Percentiles rank a stretch among this genome's conserved stretches.
phyloP scores from a whole-genome alignment of 2,888 invertebrate genomes.

The Xanthorhoe spadicearia region DNA sequence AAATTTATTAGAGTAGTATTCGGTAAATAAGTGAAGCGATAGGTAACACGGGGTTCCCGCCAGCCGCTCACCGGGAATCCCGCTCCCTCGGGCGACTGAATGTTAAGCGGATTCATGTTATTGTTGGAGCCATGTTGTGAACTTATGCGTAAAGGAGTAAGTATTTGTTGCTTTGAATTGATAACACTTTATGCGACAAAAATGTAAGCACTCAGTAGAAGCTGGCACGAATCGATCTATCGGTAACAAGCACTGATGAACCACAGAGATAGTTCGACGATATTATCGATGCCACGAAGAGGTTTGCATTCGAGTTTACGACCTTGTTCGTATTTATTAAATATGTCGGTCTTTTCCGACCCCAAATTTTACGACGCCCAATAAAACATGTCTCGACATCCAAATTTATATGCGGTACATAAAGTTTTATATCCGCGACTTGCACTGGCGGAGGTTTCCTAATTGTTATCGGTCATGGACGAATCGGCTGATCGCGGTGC shows the following conservation, averaged over 20 bases:
- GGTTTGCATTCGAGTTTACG: constrained; percentile 80
- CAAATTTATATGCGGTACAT: constrained; percentile 83
- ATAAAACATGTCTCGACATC: constrained; percentile 85
- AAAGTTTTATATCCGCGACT: constrained; percentile 83
- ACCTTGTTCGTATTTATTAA: constrained; percentile 84
- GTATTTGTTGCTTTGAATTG: constrained; percentile 40
- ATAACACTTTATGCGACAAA: constrained; percentile 27
- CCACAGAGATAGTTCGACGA: constrained; percentile 71
- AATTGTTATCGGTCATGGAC: constrained; percentile 83
- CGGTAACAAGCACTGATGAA: constrained; percentile 50
- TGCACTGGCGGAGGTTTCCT: constrained; percentile 77
- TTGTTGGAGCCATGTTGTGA: constrained; percentile 67
- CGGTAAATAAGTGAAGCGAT: constrained; percentile 72
- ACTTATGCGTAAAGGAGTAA: constrained; percentile 53
- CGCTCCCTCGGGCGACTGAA: constrained; percentile 60
- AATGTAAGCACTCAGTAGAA: constrained; percentile 22
- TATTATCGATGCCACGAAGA: constrained; percentile 78
- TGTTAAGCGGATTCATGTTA: constrained; percentile 70
- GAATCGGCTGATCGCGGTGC: constrained; percentile 53
- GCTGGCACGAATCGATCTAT: constrained; percentile 41
- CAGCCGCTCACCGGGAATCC: constrained; percentile 66
- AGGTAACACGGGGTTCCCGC: constrained; percentile 58
- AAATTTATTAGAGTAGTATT: constrained; percentile 76
- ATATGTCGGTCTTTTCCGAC: constrained; percentile 83
- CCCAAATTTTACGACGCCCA: constrained; percentile 82